Evolutionary conservation across 2,888 invertebrate genomes (phyloP).

Genomic region (Lycia hirtaria): DNA sequence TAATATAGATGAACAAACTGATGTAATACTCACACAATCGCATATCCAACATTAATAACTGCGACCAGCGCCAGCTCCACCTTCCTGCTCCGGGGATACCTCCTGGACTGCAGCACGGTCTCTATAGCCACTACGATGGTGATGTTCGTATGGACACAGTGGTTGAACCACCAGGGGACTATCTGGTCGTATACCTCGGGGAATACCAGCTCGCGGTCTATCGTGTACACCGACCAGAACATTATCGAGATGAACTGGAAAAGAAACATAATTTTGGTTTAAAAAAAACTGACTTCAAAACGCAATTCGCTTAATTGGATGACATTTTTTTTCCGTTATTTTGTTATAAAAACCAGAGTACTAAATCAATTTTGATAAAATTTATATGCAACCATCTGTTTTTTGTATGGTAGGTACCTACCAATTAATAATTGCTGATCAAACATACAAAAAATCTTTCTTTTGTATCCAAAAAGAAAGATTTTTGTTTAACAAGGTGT

Average conservation of each 20-base stretch:
- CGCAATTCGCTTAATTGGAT: too few relatives aligned
- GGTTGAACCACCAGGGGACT: conserved; percentile 86
- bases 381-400: too few relatives aligned
- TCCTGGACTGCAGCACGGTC: conserved; percentile 67
- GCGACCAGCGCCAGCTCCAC: conserved; percentile 59
- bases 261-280: too few relatives aligned
- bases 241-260: conserved; percentile 80
- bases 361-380: too few relatives aligned
- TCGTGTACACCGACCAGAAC: conserved; percentile 83
- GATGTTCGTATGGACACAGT: conserved; percentile 85
- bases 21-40: conserved; percentile 67
- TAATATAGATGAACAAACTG: not conserved
- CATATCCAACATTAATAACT: conserved; percentile 57
- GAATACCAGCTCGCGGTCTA: conserved; percentile 85
- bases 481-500: too few relatives aligned
- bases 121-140: conserved; percentile 76
- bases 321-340: too few relatives aligned
- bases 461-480: too few relatives aligned
- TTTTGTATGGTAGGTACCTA: too few relatives aligned
- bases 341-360: too few relatives aligned
- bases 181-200: conserved; percentile 79
- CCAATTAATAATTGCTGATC: too few relatives aligned
- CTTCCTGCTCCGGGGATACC: conserved; percentile 58
- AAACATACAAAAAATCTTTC: too few relatives aligned
- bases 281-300: too few relatives aligned